Evolutionary conservation across 2,113 vertebrate species (phyloP), one percentile per base, ranked within the genome.

Genomic region (Mustela nigripes): DNA sequence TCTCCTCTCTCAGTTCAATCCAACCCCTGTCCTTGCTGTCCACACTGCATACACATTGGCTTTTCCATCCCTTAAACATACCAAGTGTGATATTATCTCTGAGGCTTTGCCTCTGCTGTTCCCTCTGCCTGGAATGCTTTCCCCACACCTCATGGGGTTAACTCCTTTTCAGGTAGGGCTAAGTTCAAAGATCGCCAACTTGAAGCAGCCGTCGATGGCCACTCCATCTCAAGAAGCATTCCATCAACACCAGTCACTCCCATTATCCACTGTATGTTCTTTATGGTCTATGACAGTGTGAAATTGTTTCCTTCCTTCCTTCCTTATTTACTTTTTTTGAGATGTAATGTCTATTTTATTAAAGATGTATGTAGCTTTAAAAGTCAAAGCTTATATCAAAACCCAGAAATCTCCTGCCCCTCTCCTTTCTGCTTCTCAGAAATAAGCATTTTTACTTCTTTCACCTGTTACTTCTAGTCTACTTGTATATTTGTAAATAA

Each of bases 131-230:
- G 42, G 14, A 42, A 11, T 3, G 48, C n/a, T 45, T 71, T 84
- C 36, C 8, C 7, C 28, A 19, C 4, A 36, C 10, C 36, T 76
- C 33, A 16, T 0, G 2, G 4, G 33, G 12, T 36, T 9, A 4
- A 56, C 50, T 60, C 42, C 48, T 87, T 85, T 16, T 56, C 36
- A 8, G 7, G 4, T 6, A 48, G 22, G 36, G 45, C 53, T 62
- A 78, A 78, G 19, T 82, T 79, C 65, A 95, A 45, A 89, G 79
- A 39, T 12, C 4, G 48, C 39, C 16, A 28, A 42, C 33, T 36
- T 21, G 2, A 11, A 71, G 24, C 79, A 33, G 7, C 39, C 8
- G 7, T 56, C 36, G 1, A 4, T 24, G 67, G 24, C 31, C 26
- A 11, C 31, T 14, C 50, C 26, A 21, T 33, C 48, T 53, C 22